phyloP scores from a whole-genome alignment of 2,113 vertebrate species.

The Electrona antarctica region DNA sequence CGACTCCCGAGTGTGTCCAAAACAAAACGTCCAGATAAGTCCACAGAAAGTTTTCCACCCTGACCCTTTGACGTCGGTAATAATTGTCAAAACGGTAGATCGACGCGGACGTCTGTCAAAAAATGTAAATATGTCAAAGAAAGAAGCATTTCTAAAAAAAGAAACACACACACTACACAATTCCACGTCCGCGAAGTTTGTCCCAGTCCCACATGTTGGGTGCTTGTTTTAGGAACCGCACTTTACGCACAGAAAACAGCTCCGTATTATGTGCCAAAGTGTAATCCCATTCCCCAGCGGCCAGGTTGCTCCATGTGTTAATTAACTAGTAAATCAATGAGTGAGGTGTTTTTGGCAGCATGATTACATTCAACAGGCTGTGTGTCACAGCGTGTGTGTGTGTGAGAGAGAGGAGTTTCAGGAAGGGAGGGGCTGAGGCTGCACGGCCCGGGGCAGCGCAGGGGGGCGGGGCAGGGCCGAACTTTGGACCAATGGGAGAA shows the following conservation, averaged over 20 bases:
- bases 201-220: conserved; percentile 24
- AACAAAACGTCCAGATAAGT: too few relatives aligned
- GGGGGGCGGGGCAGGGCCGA: conserved; percentile 58
- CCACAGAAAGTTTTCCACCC: too few relatives aligned
- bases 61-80: too few relatives aligned
- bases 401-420: conserved; percentile 1
- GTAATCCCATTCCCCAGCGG: too few relatives aligned
- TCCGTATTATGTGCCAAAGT: neutral
- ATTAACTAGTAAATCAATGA: conserved; percentile 6
- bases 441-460: neutral
- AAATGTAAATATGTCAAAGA: too few relatives aligned
- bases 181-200: neutral
- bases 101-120: too few relatives aligned
- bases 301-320: neutral
- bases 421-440: conserved; percentile 41
- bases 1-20: neutral
- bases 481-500: conserved; percentile 76
- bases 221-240: neutral
- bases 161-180: too few relatives aligned
- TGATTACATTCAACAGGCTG: conserved; percentile 37
- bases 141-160: too few relatives aligned
- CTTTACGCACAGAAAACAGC: neutral
- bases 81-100: too few relatives aligned
- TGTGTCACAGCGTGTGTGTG: neutral
- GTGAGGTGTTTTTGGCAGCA: conserved; percentile 46